Evolutionary conservation across 2,797 vertebrate genomes (phyloP).

Genomic region (Aeoliscus strigatus): DNA sequence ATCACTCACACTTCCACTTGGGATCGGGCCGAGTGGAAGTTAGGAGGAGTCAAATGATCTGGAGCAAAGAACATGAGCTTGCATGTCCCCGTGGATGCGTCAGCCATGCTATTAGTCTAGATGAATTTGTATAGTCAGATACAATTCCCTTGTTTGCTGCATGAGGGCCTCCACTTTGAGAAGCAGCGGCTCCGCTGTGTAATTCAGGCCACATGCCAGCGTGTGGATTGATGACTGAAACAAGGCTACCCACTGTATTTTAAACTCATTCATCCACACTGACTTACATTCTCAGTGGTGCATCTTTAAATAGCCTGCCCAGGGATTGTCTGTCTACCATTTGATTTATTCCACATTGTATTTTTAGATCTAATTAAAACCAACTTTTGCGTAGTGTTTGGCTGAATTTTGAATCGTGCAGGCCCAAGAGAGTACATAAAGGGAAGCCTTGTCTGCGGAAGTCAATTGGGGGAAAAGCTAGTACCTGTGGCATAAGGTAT

Average conservation of each 20-base stretch:
- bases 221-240: conserved; percentile 57
- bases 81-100: conserved; percentile 58
- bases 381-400: conserved; percentile 53
- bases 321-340: conserved; percentile 45
- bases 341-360: conserved; percentile 63
- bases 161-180: conserved; percentile 55
- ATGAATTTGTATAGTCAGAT: conserved; percentile 64
- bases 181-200: conserved; percentile 30
- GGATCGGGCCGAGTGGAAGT: conserved; percentile 52
- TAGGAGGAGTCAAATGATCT: conserved; percentile 64
- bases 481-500: conserved; percentile 68
- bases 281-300: conserved; percentile 42
- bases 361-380: conserved; percentile 69
- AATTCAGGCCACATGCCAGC: conserved; percentile 57
- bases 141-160: conserved; percentile 62
- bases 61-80: conserved; percentile 66
- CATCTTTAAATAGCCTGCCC: conserved; percentile 57
- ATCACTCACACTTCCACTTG: conserved; percentile 51
- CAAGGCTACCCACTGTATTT: conserved; percentile 47
- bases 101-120: conserved; percentile 60
- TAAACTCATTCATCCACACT: conserved; percentile 58
- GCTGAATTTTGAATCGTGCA: conserved; percentile 34
- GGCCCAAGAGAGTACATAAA: conserved; percentile 46
- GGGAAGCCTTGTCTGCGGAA: conserved; percentile 47
- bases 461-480: conserved; percentile 28